These are phyloP conservation scores for Phaonia tiefii DNA, from an alignment of 2,888 invertebrate genomes.

Conservation along the genomic window DNA sequence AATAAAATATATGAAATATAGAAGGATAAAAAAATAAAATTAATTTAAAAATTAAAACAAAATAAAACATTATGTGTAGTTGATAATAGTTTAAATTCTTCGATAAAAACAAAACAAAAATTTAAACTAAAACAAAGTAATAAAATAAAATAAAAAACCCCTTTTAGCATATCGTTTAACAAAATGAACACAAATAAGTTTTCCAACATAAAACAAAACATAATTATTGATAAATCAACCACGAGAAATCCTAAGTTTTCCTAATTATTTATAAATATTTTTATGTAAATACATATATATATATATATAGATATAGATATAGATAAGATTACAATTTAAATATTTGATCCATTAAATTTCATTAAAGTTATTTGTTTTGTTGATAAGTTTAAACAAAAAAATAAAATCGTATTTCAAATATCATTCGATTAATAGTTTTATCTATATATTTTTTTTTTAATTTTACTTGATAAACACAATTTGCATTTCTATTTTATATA, in stretches of 20 bases:
- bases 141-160: conserved; percentile 29
- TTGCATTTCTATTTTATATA: conserved; percentile 74
- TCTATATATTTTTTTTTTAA: conserved; percentile 12
- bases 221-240: no score
- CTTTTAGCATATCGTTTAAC: conserved; percentile 61
- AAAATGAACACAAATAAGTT: conserved; percentile 50
- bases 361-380: conserved; percentile 13
- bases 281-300: no score
- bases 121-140: conserved; percentile 38
- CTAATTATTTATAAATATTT: conserved; percentile 52
- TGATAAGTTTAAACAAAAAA: conserved; percentile 27
- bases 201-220: conserved; percentile 58
- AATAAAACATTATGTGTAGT: conserved; percentile 44
- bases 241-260: conserved; percentile 62
- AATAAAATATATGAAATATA: conserved; percentile 63
- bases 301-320: conserved; percentile 29
- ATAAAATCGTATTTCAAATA: conserved; percentile 9
- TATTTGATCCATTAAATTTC: conserved; percentile 13
- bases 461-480: conserved; percentile 38
- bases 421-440: not conserved
- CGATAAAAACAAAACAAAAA: conserved; percentile 37
- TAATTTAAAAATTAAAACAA: conserved; percentile 30
- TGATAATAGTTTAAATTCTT: conserved; percentile 66
- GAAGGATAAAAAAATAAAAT: conserved; percentile 42
- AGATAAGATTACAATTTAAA: conserved; percentile 2